phyloP scores from a whole-genome alignment of 2,113 vertebrate species.

The Syngnathus scovelli region DNA sequence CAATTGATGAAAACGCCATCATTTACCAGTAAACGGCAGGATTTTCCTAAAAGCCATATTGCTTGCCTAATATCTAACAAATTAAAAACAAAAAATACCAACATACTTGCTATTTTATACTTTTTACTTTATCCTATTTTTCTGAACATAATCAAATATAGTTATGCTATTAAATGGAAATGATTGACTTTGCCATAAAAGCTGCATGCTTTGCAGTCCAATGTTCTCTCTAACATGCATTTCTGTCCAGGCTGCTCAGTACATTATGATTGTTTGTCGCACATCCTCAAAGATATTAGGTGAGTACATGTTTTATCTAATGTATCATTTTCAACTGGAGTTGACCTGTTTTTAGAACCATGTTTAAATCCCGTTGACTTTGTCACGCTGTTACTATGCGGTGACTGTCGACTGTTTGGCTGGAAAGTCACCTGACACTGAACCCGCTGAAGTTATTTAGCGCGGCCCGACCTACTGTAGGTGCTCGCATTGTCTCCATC shows the following conservation, averaged over 20 bases:
- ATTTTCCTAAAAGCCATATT: neutral
- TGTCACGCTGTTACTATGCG: neutral
- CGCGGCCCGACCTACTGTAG: neutral
- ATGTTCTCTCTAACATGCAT: neutral
- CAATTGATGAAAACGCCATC: too few relatives aligned
- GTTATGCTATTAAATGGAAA: neutral
- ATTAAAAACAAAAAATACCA: too few relatives aligned
- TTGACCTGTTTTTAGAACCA: too few relatives aligned
- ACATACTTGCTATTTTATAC: too few relatives aligned
- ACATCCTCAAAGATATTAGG: neutral
- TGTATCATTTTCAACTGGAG: neutral
- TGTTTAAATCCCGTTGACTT: neutral
- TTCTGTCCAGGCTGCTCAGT: neutral
- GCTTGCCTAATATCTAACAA: too few relatives aligned
- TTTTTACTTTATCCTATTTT: too few relatives aligned
- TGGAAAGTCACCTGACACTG: slow-evolving; percentile 4
- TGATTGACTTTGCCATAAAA: neutral
- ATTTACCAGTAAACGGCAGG: too few relatives aligned
- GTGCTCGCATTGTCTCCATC: slow-evolving; percentile 10
- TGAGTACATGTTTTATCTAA: neutral
- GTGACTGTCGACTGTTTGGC: neutral
- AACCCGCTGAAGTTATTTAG: slow-evolving; percentile 4
- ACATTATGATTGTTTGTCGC: neutral
- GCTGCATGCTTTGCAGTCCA: neutral
- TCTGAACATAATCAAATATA: too few relatives aligned